Evolutionary conservation across 2,797 vertebrate species (phyloP), one percentile per base, ranked within the genome.

Genomic region (Eurystomus glaucurus): DNA sequence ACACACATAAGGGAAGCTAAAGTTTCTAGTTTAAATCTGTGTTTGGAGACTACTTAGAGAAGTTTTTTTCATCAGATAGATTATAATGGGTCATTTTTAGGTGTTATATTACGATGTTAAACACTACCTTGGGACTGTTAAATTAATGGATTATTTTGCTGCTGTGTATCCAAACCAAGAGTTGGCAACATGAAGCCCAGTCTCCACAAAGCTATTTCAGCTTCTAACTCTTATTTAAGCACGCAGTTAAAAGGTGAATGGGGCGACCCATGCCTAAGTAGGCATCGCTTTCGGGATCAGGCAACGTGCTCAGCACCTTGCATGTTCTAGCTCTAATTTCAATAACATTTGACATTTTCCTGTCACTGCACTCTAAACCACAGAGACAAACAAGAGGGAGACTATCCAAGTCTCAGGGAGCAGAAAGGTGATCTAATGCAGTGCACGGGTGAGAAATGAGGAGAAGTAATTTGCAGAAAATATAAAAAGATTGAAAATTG

Each of bases 21-120:
- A 88, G 48, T 94, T 91, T 71, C 57, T 20, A 68, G 70, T 75
- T 88, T 66, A 78, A 83, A 71, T 80, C 46, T 96, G 54, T 74
- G 55, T 66, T 93, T 85, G 80, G 87, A 94, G 89, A 91, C 50
- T 78, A 91, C 87, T 95, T 84, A 12, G 26, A 64, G 9, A 77
- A 80, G 35, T 74, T 74, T 60, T n/a, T 70, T 52, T 17, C 17
- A 50, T 75, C 25, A 18, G 26, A 57, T 45, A 33, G 41, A 64
- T 81, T 65, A 82, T 77, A 80, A 96, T 20, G 41, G 87, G 61
- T 89, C 68, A 74, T 71, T 93, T 93, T 91, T 93, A 92, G 90
- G 75, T 85, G 60, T 48, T 85, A 71, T 6, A 21, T 35, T 75
- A 35, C 20, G 7, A 51, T 35, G 37, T 75, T 82, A 90, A 95